phyloP scores from a whole-genome alignment of 2,113 vertebrate species.

The Eubucco bourcierii region DNA sequence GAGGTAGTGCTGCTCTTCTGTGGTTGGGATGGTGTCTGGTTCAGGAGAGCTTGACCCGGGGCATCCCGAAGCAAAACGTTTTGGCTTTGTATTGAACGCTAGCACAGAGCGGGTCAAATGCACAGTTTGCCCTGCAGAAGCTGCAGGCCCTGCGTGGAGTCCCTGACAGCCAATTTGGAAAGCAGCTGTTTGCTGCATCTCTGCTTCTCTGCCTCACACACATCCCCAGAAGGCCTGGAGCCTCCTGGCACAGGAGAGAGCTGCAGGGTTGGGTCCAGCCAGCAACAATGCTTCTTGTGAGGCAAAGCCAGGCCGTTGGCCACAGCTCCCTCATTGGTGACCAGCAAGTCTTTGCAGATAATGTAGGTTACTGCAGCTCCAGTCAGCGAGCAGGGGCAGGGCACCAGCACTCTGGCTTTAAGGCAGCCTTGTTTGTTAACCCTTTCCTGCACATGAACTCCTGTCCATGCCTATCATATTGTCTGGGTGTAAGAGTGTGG shows the following conservation, averaged over 20 bases:
- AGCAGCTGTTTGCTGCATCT: background rate
- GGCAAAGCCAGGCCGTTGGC: background rate
- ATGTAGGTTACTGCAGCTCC: background rate
- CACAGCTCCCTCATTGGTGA: background rate
- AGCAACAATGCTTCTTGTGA: fast-evolving
- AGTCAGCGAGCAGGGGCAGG: background rate
- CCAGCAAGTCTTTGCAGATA: background rate
- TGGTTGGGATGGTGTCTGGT: background rate
- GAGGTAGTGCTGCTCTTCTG: background rate
- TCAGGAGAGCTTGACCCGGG: background rate
- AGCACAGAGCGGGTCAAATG: fast-evolving
- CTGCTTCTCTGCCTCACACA: background rate
- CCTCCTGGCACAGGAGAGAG: background rate
- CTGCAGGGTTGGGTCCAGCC: background rate
- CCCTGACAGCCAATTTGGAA: fast-evolving
- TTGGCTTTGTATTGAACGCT: fast-evolving
- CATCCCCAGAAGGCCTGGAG: fast-evolving
- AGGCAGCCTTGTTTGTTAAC: background rate
- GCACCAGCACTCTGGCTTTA: background rate
- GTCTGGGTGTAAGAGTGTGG: background rate
- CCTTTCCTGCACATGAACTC: background rate
- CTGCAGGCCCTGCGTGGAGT: background rate
- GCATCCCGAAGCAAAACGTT: background rate
- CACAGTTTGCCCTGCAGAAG: fast-evolving
- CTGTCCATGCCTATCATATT: background rate